These are phyloP conservation scores for Apis laboriosa DNA, from an alignment of 1,140 invertebrate species.

Conservation along the genomic window DNA sequence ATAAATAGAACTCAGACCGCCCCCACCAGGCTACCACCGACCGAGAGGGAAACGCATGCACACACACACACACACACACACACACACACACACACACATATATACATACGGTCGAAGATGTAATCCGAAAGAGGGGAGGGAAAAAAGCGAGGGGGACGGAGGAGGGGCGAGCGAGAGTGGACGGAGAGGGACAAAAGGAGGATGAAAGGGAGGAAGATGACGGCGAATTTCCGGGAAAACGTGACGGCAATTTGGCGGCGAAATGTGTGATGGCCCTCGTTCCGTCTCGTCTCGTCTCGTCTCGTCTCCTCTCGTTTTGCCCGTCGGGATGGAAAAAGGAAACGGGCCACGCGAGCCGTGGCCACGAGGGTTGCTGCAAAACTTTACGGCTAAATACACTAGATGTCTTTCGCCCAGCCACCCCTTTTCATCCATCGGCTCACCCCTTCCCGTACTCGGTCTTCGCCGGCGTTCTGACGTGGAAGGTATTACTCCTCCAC, in stretches of 20 bases:
- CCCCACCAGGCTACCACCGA: conserved; percentile 22
- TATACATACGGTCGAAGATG: neutral
- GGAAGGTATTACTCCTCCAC: neutral
- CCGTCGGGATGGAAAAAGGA: neutral
- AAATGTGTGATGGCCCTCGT: neutral
- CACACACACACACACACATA: neutral
- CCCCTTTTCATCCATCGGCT: neutral
- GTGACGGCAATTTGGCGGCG: conserved; percentile 11
- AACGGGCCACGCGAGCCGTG: conserved; percentile 20
- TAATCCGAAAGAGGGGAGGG: neutral
- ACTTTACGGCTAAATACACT: conserved; percentile 59
- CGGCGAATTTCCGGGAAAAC: conserved; percentile 22
- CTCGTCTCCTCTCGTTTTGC: neutral
- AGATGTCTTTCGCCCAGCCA: neutral
- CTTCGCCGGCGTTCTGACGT: neutral
- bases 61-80: neutral
- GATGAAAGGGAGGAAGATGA: neutral
- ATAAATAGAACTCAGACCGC: conserved; percentile 75
- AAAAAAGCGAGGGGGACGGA: neutral
- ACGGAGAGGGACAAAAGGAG: neutral
- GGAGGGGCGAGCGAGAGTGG: neutral
- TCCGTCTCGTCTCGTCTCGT: neutral
- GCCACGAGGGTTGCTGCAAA: conserved; percentile 42
- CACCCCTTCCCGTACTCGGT: neutral
- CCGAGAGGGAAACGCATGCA: conserved; percentile 1